phyloP scores from a whole-genome alignment of 2,113 vertebrate genomes.

The Percopsis transmontana region DNA sequence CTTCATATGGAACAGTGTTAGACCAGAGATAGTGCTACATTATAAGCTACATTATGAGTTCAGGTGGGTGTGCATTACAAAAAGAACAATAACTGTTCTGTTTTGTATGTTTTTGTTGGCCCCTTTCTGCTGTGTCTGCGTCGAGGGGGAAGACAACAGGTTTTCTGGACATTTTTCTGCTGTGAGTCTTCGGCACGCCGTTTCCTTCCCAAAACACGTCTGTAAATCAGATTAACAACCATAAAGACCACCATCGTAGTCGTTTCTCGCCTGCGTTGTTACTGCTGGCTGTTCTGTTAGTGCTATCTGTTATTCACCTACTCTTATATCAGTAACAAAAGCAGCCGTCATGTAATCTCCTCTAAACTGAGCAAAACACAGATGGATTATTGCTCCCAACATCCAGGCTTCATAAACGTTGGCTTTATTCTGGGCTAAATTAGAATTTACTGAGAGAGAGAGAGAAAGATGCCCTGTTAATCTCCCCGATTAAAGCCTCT shows the following conservation, averaged over 20 bases:
- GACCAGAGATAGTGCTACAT: background rate
- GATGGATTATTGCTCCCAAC: slow-evolving; percentile 80
- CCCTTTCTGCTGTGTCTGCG: slow-evolving; percentile 11
- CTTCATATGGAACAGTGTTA: no score
- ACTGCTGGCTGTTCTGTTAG: slow-evolving; percentile 45
- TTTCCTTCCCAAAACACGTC: slow-evolving; percentile 41
- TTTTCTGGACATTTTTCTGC: slow-evolving; percentile 36
- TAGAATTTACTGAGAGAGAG: slow-evolving; percentile 83
- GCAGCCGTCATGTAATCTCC: slow-evolving; percentile 78
- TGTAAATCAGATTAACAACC: slow-evolving; percentile 59
- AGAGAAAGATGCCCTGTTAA: slow-evolving; percentile 85
- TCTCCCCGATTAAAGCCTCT: slow-evolving; percentile 85
- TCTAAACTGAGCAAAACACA: slow-evolving; percentile 80
- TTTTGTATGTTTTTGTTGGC: background rate
- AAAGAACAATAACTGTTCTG: background rate
- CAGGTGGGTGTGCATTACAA: background rate
- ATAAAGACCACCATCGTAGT: slow-evolving; percentile 60
- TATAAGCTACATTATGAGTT: background rate
- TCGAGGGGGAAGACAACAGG: slow-evolving; percentile 10
- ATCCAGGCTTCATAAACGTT: slow-evolving; percentile 75
- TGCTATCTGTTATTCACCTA: slow-evolving; percentile 45
- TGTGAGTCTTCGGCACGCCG: slow-evolving; percentile 1
- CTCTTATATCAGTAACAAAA: slow-evolving; percentile 70
- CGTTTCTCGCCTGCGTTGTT: slow-evolving; percentile 67
- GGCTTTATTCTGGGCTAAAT: slow-evolving; percentile 82